phyloP scores from a whole-genome alignment of 2,797 vertebrate genomes.

The Parotocinclus haroldoi region DNA sequence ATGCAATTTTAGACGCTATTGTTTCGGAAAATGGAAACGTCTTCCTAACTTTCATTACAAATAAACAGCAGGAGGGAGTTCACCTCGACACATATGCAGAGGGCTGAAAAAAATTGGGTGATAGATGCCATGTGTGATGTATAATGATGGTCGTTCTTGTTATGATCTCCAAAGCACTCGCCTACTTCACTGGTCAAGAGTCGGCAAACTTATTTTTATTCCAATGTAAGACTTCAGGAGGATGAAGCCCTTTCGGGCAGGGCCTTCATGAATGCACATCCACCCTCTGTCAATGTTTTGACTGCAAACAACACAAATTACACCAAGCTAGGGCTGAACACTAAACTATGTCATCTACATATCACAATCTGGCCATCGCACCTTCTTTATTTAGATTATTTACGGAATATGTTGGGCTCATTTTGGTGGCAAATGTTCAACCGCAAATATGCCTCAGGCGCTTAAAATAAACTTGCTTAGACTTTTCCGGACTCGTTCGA shows the following conservation, averaged over 20 bases:
- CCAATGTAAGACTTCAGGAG: conserved; percentile 1
- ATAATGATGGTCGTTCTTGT: conserved; percentile 18
- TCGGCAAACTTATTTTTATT: conserved; percentile 17
- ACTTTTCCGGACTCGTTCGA: conserved; percentile 9
- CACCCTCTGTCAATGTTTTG: conserved; percentile 18
- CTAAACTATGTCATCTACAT: conserved; percentile 22
- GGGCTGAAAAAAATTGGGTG: conserved; percentile 30
- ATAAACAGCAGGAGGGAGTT: not conserved
- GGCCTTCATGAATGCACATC: not conserved
- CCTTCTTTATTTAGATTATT: conserved; percentile 33
- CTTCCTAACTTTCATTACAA: no score
- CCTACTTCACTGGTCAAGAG: not conserved
- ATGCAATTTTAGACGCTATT: no score
- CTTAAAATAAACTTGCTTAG: conserved; percentile 28
- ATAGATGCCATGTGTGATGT: conserved; percentile 9
- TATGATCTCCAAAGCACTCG: conserved; percentile 12
- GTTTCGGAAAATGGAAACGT: no score
- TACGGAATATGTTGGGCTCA: conserved; percentile 21
- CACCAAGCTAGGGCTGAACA: not conserved
- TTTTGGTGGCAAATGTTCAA: conserved; percentile 29
- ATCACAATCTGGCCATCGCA: conserved; percentile 23
- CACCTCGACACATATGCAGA: conserved; percentile 26
- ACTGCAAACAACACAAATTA: no score
- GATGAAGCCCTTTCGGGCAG: not conserved
- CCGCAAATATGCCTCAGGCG: conserved; percentile 41